phyloP scores from a whole-genome alignment of 2,113 vertebrate genomes.

The Sciurus niger region DNA sequence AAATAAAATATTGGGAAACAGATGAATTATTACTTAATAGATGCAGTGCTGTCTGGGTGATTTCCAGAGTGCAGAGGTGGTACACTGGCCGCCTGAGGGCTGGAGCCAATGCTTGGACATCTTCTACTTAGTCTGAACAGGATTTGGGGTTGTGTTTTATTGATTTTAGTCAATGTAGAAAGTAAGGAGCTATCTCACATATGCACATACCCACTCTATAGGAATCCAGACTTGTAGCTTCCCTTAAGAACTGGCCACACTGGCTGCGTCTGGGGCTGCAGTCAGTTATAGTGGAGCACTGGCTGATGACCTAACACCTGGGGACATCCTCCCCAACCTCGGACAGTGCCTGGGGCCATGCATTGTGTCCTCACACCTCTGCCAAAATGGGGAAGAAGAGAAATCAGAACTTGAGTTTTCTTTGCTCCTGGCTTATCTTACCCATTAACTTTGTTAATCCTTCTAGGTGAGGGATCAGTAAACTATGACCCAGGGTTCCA shows the following conservation, averaged over 20 bases:
- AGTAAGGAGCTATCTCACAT: not conserved
- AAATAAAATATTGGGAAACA: constrained; percentile 80
- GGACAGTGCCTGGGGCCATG: not conserved
- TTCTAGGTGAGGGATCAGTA: not conserved
- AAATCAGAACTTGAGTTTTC: not conserved
- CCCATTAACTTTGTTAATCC: not conserved
- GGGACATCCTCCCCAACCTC: rapidly evolving
- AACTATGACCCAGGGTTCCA: not conserved
- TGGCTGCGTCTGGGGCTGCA: rapidly evolving
- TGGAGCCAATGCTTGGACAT: not conserved
- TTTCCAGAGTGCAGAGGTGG: not conserved
- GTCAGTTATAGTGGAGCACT: rapidly evolving
- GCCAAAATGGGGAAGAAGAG: not conserved
- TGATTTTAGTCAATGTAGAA: not conserved
- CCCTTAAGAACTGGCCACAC: not conserved
- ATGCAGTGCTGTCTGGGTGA: constrained; percentile 15
- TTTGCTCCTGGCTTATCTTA: not conserved
- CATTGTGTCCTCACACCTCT: not conserved
- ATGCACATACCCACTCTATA: rapidly evolving
- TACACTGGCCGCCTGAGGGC: not conserved
- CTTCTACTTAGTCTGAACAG: not conserved
- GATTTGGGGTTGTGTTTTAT: not conserved
- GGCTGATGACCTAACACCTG: rapidly evolving
- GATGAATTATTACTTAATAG: constrained; percentile 81
- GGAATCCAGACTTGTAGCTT: not conserved